Evolutionary conservation across 2,888 invertebrate genomes (phyloP).

Genomic region (Autographa gamma): DNA sequence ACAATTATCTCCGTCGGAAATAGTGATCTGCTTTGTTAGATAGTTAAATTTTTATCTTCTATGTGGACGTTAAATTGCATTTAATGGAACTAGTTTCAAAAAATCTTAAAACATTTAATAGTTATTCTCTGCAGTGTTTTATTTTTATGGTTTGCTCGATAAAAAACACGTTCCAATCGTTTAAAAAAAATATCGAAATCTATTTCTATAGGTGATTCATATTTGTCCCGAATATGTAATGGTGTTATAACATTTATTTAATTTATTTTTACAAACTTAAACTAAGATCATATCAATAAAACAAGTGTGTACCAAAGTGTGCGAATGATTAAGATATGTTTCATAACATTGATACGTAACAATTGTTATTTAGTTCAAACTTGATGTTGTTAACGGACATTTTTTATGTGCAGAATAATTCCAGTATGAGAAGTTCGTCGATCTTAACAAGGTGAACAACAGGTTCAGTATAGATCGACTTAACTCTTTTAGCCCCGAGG

Average conservation of each 20-base stretch:
- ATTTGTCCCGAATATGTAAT: not conserved
- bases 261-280: not conserved
- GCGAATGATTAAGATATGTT: slow-evolving; percentile 8
- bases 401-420: slow-evolving; percentile 59
- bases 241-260: not conserved
- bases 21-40: slow-evolving; percentile 33
- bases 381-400: slow-evolving; percentile 29
- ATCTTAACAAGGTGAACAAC: slow-evolving; percentile 78
- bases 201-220: not conserved
- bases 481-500: slow-evolving; percentile 70
- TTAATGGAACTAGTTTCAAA: slow-evolving; percentile 34
- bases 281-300: not conserved
- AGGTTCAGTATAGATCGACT: slow-evolving; percentile 75
- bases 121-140: not conserved
- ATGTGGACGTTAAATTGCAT: slow-evolving; percentile 26
- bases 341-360: slow-evolving; percentile 23
- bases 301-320: not conserved
- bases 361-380: slow-evolving; percentile 20
- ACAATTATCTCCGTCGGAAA: not conserved
- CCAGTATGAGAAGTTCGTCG: slow-evolving; percentile 71
- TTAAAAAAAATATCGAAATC: not conserved
- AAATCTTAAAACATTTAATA: slow-evolving; percentile 19
- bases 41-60: slow-evolving; percentile 24
- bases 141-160: slow-evolving; percentile 1
- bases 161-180: not conserved